A percentile compares a stretch with the other conserved stretches of the same genome.
Conservation (phyloP, 2,113 vertebrate species). For the Takifugu bimaculatus region DNA sequence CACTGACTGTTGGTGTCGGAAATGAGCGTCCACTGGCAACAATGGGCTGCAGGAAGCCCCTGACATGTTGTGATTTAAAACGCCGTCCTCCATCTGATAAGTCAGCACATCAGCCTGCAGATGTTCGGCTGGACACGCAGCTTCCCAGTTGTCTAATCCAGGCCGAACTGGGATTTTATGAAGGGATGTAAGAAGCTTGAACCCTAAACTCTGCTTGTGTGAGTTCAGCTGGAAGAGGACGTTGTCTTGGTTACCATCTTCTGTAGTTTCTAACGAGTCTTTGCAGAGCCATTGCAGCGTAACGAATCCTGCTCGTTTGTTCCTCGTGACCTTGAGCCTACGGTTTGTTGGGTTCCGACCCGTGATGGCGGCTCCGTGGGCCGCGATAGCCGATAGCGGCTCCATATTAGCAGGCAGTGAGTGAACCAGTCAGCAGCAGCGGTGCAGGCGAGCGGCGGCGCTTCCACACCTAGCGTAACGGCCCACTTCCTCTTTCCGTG, state of each 20-base stretch:
- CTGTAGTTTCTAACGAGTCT: no score
- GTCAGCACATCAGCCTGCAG: slow-evolving; percentile 24
- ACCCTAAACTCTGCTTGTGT: neutral
- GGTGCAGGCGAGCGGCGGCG: slow-evolving; percentile 62
- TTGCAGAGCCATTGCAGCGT: no score
- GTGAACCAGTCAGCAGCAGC: slow-evolving; percentile 68
- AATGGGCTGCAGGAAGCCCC: slow-evolving; percentile 36
- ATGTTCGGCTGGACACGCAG: slow-evolving; percentile 14
- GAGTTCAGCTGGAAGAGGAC: slow-evolving; percentile 1
- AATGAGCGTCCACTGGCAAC: slow-evolving; percentile 20
- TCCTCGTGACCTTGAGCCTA: slow-evolving; percentile 43
- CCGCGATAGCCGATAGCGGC: slow-evolving; percentile 37
- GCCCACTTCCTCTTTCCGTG: slow-evolving; percentile 55
- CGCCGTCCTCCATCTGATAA: slow-evolving; percentile 26
- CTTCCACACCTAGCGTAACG: slow-evolving; percentile 67
- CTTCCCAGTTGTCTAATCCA: slow-evolving; percentile 35
- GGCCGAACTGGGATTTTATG: slow-evolving; percentile 15
- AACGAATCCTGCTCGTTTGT: neutral
- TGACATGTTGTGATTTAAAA: slow-evolving; percentile 43
- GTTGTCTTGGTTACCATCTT: neutral
- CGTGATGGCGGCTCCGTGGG: slow-evolving; percentile 26
- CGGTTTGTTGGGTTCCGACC: slow-evolving; percentile 25
- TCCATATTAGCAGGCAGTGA: slow-evolving; percentile 65
- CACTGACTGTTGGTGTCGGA: slow-evolving; percentile 35
- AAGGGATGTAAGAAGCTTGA: slow-evolving; percentile 31